These are phyloP conservation scores for Sweltsa coloradensis DNA, from an alignment of 1,140 invertebrate species.

Conservation along the genomic window DNA sequence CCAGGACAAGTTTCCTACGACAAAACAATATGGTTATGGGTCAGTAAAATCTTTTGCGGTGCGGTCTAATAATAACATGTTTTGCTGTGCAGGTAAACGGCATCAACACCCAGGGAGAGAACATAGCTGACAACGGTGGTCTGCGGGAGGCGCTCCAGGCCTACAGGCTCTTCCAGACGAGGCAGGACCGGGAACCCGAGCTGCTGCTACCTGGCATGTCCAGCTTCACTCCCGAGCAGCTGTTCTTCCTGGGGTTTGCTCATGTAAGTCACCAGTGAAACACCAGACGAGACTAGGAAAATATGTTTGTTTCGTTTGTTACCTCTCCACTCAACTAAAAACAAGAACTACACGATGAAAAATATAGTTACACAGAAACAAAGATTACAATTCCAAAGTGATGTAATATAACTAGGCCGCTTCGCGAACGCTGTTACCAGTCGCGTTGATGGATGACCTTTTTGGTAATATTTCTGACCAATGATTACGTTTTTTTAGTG, in stretches of 20 bases:
- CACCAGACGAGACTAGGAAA: neutral
- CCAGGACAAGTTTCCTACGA: neutral
- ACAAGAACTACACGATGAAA: neutral
- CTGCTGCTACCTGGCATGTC: conserved; percentile 58
- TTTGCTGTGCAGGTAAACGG: conserved; percentile 51
- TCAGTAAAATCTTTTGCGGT: too few relatives aligned
- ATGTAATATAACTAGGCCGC: too few relatives aligned
- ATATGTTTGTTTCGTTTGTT: neutral
- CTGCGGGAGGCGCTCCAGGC: conserved; percentile 66
- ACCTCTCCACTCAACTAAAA: neutral
- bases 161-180: conserved; percentile 34
- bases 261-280: conserved; percentile 44
- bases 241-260: conserved; percentile 78
- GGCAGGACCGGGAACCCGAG: conserved; percentile 37
- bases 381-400: neutral
- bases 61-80: too few relatives aligned
- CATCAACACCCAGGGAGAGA: conserved; percentile 67
- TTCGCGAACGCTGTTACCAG: too few relatives aligned
- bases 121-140: conserved; percentile 85
- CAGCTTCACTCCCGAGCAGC: conserved; percentile 59
- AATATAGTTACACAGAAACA: neutral
- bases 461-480: too few relatives aligned
- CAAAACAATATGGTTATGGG: neutral
- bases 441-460: too few relatives aligned
- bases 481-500: too few relatives aligned